These are phyloP conservation scores for Tachina lurida DNA, from an alignment of 2,888 invertebrate species.

Conservation along the genomic window DNA sequence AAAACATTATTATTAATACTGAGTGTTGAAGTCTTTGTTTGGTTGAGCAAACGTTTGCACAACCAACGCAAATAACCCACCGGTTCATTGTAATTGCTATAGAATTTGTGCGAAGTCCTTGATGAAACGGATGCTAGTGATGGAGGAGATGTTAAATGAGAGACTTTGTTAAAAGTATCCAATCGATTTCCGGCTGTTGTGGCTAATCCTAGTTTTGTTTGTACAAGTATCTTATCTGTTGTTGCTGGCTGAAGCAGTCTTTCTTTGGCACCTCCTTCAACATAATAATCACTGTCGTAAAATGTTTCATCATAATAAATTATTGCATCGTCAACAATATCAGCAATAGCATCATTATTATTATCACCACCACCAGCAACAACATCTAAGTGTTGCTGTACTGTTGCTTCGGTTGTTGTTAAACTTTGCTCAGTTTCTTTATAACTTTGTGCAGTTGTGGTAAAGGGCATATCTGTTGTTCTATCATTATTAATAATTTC, in stretches of 20 bases:
- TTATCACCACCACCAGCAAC: neutral
- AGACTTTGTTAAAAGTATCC: neutral
- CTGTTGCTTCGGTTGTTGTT: neutral
- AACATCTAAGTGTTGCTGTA: neutral
- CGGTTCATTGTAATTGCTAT: conserved; percentile 59
- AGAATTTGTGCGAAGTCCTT: conserved; percentile 18
- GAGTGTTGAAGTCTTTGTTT: neutral
- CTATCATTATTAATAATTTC: conserved; percentile 35
- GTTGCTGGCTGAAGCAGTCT: neutral
- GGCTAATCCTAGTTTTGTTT: conserved; percentile 24
- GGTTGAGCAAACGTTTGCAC: conserved; percentile 55
- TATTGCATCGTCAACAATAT: neutral
- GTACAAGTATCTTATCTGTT: neutral
- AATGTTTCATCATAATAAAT: conserved; percentile 52
- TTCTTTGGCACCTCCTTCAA: conserved; percentile 18
- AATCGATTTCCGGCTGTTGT: neutral
- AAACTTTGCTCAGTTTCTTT: conserved; percentile 1
- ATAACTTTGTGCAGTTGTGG: neutral
- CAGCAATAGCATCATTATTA: neutral
- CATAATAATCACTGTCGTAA: conserved; percentile 56
- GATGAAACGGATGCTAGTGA: conserved; percentile 12
- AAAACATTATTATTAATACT: conserved; percentile 18
- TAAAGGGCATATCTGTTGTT: neutral
- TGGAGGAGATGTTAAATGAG: neutral
- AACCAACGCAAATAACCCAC: conserved; percentile 63